These are phyloP conservation scores for Siphonodentalium dalli DNA, from an alignment of 2,888 invertebrate genomes.

Conservation along the genomic window DNA sequence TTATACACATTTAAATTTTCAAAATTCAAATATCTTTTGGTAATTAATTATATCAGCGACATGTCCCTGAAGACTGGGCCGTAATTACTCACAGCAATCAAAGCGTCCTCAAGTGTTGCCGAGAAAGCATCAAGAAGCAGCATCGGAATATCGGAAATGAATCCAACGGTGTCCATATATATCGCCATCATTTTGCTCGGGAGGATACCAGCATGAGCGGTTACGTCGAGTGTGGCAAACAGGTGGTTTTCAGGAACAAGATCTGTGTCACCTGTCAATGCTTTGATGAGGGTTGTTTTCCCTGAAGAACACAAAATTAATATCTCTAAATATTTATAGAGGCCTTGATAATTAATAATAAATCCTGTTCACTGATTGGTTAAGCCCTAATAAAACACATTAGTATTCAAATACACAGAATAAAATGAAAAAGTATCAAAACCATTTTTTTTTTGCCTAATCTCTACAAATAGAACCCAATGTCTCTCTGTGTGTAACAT, in stretches of 20 bases:
- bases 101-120: conserved; percentile 82
- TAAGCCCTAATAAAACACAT: no score
- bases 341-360: no score
- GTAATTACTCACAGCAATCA: conserved; percentile 73
- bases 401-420: no score
- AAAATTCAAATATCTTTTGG: no score
- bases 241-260: conserved; percentile 77
- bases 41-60: no score
- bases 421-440: no score
- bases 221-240: conserved; percentile 87
- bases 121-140: conserved; percentile 80
- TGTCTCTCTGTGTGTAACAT: no score
- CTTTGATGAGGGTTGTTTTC: conserved; percentile 82
- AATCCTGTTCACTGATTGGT: no score
- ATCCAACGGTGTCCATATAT: conserved; percentile 86
- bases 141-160: conserved; percentile 83
- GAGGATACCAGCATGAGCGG: conserved; percentile 75
- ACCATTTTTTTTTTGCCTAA: no score
- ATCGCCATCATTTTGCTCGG: conserved; percentile 73
- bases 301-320: conserved; percentile 51
- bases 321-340: background rate
- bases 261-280: conserved; percentile 74
- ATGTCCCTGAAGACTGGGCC: no score
- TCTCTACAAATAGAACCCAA: no score
- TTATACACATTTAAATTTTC: no score